Conservation (phyloP, 2,797 vertebrate species). For the Lacerta agilis region DNA sequence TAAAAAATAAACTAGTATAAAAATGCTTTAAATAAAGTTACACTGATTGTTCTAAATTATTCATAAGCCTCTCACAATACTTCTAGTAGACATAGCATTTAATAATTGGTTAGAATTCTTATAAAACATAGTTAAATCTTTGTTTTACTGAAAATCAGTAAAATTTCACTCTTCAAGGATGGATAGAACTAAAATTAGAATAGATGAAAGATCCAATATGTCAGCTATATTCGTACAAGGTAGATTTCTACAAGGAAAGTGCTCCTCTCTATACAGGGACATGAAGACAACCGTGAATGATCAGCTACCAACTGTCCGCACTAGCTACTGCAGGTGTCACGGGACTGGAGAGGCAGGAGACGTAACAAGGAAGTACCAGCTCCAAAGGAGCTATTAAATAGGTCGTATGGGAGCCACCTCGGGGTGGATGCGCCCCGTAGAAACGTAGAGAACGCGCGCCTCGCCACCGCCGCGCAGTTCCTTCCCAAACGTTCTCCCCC, state of each 20-base stretch:
- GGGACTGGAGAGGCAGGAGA: neutral
- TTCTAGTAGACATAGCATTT: neutral
- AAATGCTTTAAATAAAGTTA: neutral
- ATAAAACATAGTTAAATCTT: neutral
- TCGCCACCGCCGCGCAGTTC: neutral
- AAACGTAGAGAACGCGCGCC: neutral
- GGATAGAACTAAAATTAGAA: too few species aligned
- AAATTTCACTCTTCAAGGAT: neutral
- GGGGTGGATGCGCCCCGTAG: too few species aligned
- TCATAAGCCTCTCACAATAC: neutral
- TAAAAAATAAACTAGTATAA: too few species aligned
- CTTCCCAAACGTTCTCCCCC: neutral
- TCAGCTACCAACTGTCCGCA: neutral
- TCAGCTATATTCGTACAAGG: too few species aligned
- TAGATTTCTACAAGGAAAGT: too few species aligned
- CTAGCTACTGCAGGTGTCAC: too few species aligned
- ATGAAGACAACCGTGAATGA: neutral
- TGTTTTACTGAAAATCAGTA: neutral
- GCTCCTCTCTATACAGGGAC: too few species aligned
- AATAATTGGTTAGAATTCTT: neutral
- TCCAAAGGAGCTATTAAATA: neutral
- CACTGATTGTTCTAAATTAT: neutral
- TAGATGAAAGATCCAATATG: too few species aligned
- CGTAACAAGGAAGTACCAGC: neutral
- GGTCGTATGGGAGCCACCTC: too few species aligned